Conservation (phyloP, 2,113 vertebrate genomes). For the Microcebus ravelobensis region DNA sequence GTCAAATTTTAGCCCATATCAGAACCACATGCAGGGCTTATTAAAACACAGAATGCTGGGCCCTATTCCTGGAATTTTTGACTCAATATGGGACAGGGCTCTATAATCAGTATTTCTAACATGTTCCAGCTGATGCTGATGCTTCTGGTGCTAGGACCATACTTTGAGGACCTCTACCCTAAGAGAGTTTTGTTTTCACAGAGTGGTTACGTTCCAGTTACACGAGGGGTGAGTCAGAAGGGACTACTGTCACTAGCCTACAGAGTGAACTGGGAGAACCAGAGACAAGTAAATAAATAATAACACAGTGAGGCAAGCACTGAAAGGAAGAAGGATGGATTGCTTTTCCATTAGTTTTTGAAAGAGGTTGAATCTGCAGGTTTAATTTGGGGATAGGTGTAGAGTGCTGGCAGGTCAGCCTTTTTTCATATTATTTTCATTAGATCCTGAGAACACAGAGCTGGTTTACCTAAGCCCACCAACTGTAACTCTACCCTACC, state of each 20-base stretch:
- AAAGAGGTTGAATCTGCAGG: not conserved
- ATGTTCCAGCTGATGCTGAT: not conserved
- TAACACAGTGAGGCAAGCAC: not conserved
- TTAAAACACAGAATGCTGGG: not conserved
- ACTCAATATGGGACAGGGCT: not conserved
- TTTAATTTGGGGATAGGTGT: not conserved
- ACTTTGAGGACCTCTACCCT: not conserved
- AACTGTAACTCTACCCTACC: not conserved
- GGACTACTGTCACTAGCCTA: not conserved
- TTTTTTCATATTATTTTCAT: not conserved
- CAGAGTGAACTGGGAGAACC: not conserved
- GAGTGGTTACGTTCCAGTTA: not conserved
- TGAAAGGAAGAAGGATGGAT: not conserved
- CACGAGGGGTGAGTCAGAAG: not conserved
- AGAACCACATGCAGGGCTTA: not conserved
- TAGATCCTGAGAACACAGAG: not conserved
- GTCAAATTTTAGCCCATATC: not conserved
- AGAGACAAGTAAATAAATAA: not conserved
- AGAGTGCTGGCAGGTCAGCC: not conserved
- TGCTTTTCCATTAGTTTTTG: not conserved
- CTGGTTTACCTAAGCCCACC: not conserved
- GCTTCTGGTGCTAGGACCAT: not conserved
- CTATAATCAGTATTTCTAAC: not conserved
- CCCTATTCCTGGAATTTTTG: not conserved
- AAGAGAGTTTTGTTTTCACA: not conserved